Conservation (phyloP, 2,113 vertebrate species). For the Blennius ocellaris region DNA sequence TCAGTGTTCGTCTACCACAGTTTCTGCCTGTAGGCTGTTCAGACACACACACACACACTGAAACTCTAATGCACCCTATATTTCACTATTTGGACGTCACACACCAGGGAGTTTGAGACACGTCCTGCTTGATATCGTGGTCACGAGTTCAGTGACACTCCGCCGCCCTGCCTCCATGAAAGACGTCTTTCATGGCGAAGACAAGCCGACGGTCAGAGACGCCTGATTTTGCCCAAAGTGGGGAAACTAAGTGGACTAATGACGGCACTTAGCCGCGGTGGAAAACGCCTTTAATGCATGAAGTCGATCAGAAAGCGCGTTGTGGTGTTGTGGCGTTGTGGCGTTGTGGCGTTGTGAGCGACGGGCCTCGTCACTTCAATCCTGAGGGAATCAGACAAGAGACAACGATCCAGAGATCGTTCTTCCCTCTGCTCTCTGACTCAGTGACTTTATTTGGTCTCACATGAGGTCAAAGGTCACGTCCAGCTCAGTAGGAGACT, state of each 20-base stretch:
- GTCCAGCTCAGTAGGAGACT: no score
- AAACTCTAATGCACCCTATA: slow-evolving; percentile 18
- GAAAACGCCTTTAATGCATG: not conserved
- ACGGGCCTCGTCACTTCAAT: slow-evolving; percentile 28
- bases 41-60: no score
- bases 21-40: no score
- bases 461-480: no score
- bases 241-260: slow-evolving; percentile 23
- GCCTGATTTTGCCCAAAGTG: slow-evolving; percentile 16
- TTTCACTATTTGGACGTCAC: slow-evolving; percentile 22
- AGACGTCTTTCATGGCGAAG: slow-evolving; percentile 63
- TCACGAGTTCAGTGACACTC: slow-evolving; percentile 61
- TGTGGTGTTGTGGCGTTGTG: no score
- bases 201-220: slow-evolving; percentile 18
- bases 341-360: no score
- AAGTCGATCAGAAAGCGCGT: no score
- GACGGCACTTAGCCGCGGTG: not conserved
- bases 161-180: slow-evolving; percentile 49
- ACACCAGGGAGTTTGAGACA: slow-evolving; percentile 63
- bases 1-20: no score
- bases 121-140: slow-evolving; percentile 71
- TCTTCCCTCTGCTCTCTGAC: no score
- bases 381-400: slow-evolving; percentile 54
- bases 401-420: no score
- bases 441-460: slow-evolving; percentile 44